Base-by-base conservation (phyloP, 2,797 vertebrate species). In the Pitangus sulphuratus region DNA sequence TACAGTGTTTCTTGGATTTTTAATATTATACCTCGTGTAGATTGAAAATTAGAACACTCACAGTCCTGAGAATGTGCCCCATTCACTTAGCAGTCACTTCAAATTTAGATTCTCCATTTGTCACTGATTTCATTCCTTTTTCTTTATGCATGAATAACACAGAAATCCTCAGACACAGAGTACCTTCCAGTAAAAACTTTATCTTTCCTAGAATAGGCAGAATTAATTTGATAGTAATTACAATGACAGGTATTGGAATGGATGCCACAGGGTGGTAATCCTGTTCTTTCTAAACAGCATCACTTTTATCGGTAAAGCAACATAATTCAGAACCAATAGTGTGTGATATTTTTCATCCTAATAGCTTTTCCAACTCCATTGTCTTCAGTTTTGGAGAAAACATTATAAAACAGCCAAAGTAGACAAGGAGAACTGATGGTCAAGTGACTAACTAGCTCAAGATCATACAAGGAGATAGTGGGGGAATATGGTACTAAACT, bases 151-250 rank as follows among this genome's bases (percentile, higher is more conserved):
- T 33, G 35, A 84, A 28, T 80, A 95, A 79, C 60, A 79, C 20
- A 83, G 84, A 95, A 87, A 64, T 14, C 15, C 75, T 48, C 91
- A 86, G 72, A 91, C 14, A 69, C 3, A 31, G 24, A 33, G 19
- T 66, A 75, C 37, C 22, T 91, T 86, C 39, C 50, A 82, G 44
- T 56, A 93, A 95, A 89, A 87, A 72, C 25, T 61, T 89, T 65
- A 12, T 39, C 33, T 83, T 92, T 90, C 25, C 57, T 68, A 65
- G 15, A 84, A 91, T 13, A 77, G 21, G 10, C 45, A 91, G 42
- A 84, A 87, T 91, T 83, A 64, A 85, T 92, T 48, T 87, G 33
- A 83, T 51, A 62, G 30, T 57, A 89, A 92, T 86, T 84, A 75
- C 37, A 89, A 50, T 39, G 48, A 66, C 71, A 92, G 21, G 14